Percentiles rank a stretch among this genome's conserved stretches.
Evolutionary conservation across 2,888 invertebrate species (phyloP).

Genomic region (Metacarcinus magister): DNA sequence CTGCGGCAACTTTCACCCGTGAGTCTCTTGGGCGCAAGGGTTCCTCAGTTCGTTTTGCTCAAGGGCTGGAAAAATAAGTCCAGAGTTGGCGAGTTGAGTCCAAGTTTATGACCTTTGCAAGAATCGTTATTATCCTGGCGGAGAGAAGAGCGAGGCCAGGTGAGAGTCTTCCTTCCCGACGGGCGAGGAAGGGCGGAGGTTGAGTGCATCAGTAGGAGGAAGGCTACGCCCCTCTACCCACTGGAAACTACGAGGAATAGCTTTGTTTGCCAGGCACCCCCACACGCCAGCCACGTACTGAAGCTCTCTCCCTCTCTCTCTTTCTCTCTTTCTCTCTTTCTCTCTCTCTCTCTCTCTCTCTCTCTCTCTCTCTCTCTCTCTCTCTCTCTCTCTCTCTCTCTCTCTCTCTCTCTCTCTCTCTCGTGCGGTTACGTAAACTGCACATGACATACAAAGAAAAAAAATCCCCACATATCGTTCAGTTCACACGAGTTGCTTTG

Average conservation of each 20-base stretch:
- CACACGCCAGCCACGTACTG: constrained; percentile 57
- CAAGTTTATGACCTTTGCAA: constrained; percentile 77
- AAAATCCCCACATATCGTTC: background rate
- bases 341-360: background rate
- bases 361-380: constrained; percentile 35
- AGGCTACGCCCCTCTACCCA: constrained; percentile 2
- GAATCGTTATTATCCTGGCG: constrained; percentile 74
- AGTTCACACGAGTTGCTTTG: background rate
- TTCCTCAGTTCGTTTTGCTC: background rate
- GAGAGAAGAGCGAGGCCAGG: constrained; percentile 22
- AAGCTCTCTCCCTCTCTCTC: constrained; percentile 7
- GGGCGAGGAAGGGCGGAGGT: background rate
- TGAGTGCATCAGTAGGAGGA: background rate
- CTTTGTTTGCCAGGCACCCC: constrained; percentile 69
- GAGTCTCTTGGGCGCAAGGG: background rate
- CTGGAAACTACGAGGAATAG: constrained; percentile 74
- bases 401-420: background rate
- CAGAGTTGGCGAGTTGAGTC: constrained; percentile 73
- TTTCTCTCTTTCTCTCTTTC: background rate
- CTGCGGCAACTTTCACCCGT: background rate
- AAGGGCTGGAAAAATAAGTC: constrained; percentile 71
- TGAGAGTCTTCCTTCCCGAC: constrained; percentile 32
- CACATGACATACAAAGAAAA: background rate
- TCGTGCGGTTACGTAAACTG: background rate
- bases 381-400: constrained; percentile 38